phyloP scores from a whole-genome alignment of 1,140 invertebrate genomes.

The Achatina immaculata region DNA sequence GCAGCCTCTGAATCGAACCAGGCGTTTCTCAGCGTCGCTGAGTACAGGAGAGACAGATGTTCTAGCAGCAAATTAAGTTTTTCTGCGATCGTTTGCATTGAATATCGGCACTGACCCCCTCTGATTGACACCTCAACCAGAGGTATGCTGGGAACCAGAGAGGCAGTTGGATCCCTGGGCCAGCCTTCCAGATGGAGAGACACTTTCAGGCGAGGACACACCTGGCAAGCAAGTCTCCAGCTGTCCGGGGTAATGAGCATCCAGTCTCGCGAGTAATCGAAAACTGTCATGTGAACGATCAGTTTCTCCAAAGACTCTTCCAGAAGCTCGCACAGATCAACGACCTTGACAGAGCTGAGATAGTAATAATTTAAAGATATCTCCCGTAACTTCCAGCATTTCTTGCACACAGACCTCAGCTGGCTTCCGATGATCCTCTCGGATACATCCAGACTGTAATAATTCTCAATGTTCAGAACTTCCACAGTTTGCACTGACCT shows the following conservation, averaged over 20 bases:
- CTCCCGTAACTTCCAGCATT: slow-evolving; percentile 9
- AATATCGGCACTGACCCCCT: slow-evolving; percentile 9
- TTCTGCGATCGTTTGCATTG: neutral
- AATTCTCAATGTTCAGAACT: neutral
- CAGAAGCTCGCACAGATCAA: neutral
- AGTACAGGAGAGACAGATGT: neutral
- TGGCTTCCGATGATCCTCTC: neutral
- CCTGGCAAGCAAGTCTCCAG: neutral
- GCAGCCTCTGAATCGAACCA: neutral
- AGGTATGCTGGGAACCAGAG: slow-evolving; percentile 3
- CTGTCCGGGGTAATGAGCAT: neutral
- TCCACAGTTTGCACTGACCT: neutral
- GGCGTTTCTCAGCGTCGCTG: neutral
- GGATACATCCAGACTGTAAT: neutral
- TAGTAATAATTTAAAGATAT: slow-evolving; percentile 21
- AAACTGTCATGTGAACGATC: neutral
- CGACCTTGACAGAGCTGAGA: neutral
- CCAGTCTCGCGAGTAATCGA: neutral
- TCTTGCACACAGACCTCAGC: neutral
- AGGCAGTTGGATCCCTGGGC: neutral
- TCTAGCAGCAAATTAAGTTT: neutral
- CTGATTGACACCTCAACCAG: neutral
- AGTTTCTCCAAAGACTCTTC: neutral
- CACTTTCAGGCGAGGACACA: slow-evolving; percentile 17
- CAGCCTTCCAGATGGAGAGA: slow-evolving; percentile 4